These are phyloP conservation scores for Micronisus gabar DNA, from an alignment of 2,113 vertebrate species.

Conservation along the genomic window DNA sequence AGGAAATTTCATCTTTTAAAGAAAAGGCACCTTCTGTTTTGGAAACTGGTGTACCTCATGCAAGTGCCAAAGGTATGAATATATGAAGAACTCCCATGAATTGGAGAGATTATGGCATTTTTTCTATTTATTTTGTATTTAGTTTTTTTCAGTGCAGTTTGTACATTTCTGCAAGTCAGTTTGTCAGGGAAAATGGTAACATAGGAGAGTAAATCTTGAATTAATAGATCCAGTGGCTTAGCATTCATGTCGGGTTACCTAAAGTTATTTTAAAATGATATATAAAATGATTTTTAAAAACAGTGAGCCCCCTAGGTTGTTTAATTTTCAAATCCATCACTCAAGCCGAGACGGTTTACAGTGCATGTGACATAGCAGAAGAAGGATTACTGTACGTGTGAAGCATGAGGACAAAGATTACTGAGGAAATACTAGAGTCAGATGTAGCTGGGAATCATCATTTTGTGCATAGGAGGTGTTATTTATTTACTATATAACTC, in stretches of 20 bases:
- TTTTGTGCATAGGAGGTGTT: background rate
- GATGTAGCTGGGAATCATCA: background rate
- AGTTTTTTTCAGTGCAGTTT: background rate
- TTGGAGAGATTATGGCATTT: background rate
- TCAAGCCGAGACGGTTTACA: conserved; percentile 33
- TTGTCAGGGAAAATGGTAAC: background rate
- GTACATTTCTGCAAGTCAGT: background rate
- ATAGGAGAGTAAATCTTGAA: background rate
- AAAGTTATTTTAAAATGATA: conserved; percentile 61
- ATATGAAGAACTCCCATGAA: background rate
- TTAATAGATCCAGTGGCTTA: conserved; percentile 34
- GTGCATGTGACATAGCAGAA: conserved; percentile 30
- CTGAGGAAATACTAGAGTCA: conserved; percentile 26
- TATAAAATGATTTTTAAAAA: conserved; percentile 53
- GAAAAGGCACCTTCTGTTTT: background rate
- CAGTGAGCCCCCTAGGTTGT: conserved; percentile 39
- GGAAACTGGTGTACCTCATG: background rate
- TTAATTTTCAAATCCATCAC: conserved; percentile 62
- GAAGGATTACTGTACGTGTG: conserved; percentile 17
- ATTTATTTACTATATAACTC: background rate
- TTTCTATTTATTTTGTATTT: background rate
- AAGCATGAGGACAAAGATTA: conserved; percentile 28
- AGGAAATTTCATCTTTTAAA: background rate
- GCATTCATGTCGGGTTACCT: background rate
- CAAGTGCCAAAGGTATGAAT: background rate